These are phyloP conservation scores for Melinaea menophilus DNA, from an alignment of 2,888 invertebrate species.

Conservation along the genomic window DNA sequence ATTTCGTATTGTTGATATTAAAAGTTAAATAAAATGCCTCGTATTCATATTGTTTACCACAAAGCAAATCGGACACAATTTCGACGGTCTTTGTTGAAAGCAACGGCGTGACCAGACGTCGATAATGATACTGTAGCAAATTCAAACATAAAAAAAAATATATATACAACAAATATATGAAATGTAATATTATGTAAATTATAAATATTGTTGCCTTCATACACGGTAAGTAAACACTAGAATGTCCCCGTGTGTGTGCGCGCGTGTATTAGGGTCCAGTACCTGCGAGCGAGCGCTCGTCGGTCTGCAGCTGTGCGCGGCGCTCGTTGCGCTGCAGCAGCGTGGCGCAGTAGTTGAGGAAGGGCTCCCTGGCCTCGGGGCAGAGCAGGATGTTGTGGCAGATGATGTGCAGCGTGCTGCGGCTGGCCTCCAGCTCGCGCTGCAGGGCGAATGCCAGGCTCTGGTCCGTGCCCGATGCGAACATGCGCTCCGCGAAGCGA, in stretches of 20 bases:
- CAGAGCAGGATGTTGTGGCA: conserved; percentile 91
- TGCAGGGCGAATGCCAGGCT: conserved; percentile 84
- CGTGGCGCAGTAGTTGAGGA: conserved; percentile 87
- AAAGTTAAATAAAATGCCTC: too few relatives aligned
- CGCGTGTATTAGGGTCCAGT: conserved; percentile 13
- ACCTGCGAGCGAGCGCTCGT: conserved; percentile 89
- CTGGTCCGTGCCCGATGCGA: conserved; percentile 80
- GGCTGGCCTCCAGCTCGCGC: conserved; percentile 87
- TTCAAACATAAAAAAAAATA: too few relatives aligned
- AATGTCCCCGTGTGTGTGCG: too few relatives aligned
- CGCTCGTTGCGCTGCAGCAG: conserved; percentile 90
- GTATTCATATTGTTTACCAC: too few relatives aligned
- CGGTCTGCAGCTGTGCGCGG: conserved; percentile 92
- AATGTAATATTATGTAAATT: too few relatives aligned
- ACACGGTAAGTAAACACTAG: too few relatives aligned
- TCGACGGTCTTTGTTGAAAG: too few relatives aligned
- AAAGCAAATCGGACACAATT: too few relatives aligned
- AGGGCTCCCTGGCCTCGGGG: conserved; percentile 86
- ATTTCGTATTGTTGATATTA: too few relatives aligned
- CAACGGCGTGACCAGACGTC: background rate
- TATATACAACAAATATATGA: too few relatives aligned
- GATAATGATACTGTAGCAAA: too few relatives aligned
- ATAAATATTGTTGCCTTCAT: too few relatives aligned
- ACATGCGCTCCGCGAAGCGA: conserved; percentile 86
- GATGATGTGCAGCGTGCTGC: conserved; percentile 87